A percentile compares a stretch with the other conserved stretches of the same genome.
Evolutionary conservation across 2,797 vertebrate species (phyloP).

Genomic region (Melanotaenia trifasciata): DNA sequence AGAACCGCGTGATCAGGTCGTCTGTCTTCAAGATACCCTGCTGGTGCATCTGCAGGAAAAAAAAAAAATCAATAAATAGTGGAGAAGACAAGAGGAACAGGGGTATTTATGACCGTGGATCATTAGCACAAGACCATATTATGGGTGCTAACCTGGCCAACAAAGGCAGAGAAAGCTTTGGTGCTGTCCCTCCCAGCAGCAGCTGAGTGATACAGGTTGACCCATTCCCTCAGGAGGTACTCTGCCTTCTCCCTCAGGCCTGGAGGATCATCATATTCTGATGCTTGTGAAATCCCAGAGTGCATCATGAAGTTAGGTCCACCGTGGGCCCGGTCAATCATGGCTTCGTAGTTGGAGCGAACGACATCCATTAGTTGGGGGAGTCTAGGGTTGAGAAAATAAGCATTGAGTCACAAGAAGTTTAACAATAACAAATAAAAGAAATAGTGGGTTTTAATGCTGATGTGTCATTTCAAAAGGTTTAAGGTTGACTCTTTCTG

Average conservation of each 20-base stretch:
- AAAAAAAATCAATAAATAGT: neutral
- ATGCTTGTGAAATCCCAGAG: slow-evolving; percentile 98
- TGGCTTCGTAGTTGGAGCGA: slow-evolving; percentile 98
- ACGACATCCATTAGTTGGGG: slow-evolving; percentile 99
- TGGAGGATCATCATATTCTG: slow-evolving; percentile 97
- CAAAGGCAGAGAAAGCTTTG: slow-evolving; percentile 99
- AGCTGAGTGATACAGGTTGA: slow-evolving; percentile 98
- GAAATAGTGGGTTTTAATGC: too few relatives aligned
- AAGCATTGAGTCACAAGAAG: neutral
- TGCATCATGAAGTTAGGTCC: slow-evolving; percentile 99
- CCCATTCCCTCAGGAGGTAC: slow-evolving; percentile 98
- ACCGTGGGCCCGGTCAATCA: slow-evolving; percentile 98
- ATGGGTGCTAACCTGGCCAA: slow-evolving; percentile 90
- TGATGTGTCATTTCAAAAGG: too few relatives aligned
- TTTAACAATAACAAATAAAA: neutral
- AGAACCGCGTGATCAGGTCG: slow-evolving; percentile 99
- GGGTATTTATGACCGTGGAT: accelerated
- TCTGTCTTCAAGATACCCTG: slow-evolving; percentile 99
- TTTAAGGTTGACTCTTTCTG: too few relatives aligned
- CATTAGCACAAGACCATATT: neutral
- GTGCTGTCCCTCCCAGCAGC: slow-evolving; percentile 98
- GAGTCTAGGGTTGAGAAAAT: slow-evolving; percentile 79
- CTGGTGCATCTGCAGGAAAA: slow-evolving; percentile 92
- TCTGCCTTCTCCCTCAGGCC: slow-evolving; percentile 98
- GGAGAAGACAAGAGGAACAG: neutral